phyloP scores from a whole-genome alignment of 35 echinoderm and acorn worm species.

The Strongylocentrotus purpuratus region DNA sequence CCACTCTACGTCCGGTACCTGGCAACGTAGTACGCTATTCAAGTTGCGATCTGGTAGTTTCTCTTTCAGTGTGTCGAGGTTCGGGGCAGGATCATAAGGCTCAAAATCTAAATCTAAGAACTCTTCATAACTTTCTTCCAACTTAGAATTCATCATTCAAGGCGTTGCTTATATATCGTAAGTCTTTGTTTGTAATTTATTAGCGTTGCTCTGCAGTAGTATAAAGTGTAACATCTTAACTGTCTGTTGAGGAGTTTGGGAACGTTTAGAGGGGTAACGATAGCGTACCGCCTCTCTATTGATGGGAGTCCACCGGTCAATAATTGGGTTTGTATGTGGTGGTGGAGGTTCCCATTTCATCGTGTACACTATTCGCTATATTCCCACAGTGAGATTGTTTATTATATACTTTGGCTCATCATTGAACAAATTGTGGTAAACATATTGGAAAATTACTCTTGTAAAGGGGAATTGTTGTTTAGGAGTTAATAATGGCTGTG shows the following conservation, averaged over 20 bases:
- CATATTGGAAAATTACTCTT: no score
- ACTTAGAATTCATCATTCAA: neutral
- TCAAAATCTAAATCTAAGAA: no score
- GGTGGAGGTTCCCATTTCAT: neutral
- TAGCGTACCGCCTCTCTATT: neutral
- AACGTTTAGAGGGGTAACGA: neutral
- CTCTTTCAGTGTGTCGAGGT: no score
- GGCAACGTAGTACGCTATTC: neutral
- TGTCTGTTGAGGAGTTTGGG: neutral
- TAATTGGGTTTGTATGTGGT: neutral
- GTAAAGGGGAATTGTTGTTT: no score
- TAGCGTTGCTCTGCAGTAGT: neutral
- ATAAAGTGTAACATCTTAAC: neutral
- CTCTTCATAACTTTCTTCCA: no score
- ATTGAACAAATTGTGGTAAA: no score
- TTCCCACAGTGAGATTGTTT: no score
- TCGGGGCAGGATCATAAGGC: no score
- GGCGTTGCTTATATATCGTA: neutral
- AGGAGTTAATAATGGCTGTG: no score
- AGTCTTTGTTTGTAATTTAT: neutral
- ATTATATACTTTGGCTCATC: no score
- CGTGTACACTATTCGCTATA: no score
- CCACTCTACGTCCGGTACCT: neutral
- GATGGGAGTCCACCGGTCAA: neutral
- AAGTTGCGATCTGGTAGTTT: neutral